Percentiles rank a stretch among this genome's conserved stretches.
Conservation (phyloP, 2,797 vertebrate genomes). For the Etheostoma perlongum region DNA sequence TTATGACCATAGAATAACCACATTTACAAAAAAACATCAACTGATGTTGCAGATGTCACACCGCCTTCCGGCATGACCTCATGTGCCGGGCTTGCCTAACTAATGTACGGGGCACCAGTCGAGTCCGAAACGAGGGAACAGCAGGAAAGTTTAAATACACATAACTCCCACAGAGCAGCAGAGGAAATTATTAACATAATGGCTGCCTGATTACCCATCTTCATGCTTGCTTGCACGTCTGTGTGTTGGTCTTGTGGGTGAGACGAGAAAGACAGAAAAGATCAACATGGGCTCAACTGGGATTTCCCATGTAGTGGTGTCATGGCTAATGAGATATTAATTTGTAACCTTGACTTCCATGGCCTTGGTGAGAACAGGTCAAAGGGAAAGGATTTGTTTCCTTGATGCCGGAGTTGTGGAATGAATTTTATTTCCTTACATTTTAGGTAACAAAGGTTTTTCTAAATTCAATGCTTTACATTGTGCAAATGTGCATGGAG, state of each 20-base stretch:
- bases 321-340: slow-evolving; percentile 64
- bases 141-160: slow-evolving; percentile 70
- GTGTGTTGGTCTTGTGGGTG: slow-evolving; percentile 47
- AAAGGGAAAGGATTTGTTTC: slow-evolving; percentile 45
- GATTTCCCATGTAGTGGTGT: slow-evolving; percentile 47
- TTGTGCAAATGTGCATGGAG: slow-evolving; percentile 19
- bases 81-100: slow-evolving; percentile 39
- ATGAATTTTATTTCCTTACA: slow-evolving; percentile 24
- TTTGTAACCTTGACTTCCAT: slow-evolving; percentile 53
- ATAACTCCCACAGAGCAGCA: slow-evolving; percentile 36
- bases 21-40: slow-evolving; percentile 22
- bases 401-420: slow-evolving; percentile 18
- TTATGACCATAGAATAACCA: slow-evolving; percentile 1
- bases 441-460: slow-evolving; percentile 2
- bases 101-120: slow-evolving; percentile 58
- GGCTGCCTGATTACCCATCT: slow-evolving; percentile 59
- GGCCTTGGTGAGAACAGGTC: slow-evolving; percentile 49
- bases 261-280: slow-evolving; percentile 33
- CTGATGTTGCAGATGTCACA: slow-evolving; percentile 38
- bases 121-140: slow-evolving; percentile 52
- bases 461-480: background rate
- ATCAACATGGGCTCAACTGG: slow-evolving; percentile 5
- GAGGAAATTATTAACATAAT: slow-evolving; percentile 74
- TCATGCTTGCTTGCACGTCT: slow-evolving; percentile 51
- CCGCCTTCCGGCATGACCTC: slow-evolving; percentile 31